phyloP scores from a whole-genome alignment of 2,113 vertebrate genomes.

The Erythrocercus mccallii region DNA sequence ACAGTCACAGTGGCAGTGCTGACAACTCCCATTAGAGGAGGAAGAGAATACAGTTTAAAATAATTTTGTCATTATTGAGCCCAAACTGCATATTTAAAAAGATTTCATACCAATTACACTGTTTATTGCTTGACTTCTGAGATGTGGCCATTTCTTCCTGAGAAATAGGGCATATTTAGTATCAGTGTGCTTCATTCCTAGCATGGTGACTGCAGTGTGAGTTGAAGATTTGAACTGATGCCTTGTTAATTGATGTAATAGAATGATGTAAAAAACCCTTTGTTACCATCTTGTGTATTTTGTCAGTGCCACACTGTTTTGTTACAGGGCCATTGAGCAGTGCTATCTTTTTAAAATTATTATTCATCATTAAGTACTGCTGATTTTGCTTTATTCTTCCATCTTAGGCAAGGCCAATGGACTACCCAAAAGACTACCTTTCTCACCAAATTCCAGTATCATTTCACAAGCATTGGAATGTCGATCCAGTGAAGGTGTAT shows the following conservation, averaged over 20 bases:
- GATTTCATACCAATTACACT: background rate
- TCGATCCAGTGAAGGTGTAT: conserved; percentile 89
- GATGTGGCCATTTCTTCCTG: background rate
- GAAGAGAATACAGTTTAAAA: background rate
- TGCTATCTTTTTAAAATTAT: background rate
- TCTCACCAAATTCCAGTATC: conserved; percentile 95
- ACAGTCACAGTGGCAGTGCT: background rate
- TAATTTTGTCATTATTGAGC: background rate
- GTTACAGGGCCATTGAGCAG: background rate
- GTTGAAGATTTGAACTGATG: background rate
- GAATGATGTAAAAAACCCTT: background rate
- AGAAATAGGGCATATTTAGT: background rate
- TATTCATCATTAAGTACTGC: background rate
- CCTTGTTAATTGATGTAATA: background rate
- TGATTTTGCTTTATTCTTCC: conserved; percentile 31
- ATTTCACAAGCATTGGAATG: conserved; percentile 98
- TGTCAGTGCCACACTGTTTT: background rate
- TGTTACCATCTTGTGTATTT: background rate
- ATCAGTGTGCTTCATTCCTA: background rate
- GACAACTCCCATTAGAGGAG: background rate
- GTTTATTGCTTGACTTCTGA: background rate
- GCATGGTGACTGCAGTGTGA: rapidly evolving
- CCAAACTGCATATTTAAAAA: background rate
- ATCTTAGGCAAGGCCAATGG: conserved; percentile 88
- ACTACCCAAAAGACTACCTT: conserved; percentile 88